Conservation (phyloP, 2,113 vertebrate genomes). For the Helogale parvula region DNA sequence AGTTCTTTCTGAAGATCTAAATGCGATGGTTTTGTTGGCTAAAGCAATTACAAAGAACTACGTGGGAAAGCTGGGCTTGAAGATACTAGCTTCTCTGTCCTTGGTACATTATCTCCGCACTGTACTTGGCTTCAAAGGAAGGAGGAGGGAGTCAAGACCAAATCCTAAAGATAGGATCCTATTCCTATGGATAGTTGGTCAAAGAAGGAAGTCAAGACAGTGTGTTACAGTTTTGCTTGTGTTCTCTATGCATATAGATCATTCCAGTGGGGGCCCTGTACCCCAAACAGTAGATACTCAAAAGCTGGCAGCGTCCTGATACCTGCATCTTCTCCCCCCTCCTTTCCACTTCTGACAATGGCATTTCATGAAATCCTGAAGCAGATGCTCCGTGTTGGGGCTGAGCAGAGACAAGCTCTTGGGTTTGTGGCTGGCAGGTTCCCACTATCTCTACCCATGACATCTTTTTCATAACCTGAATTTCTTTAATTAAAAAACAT, state of each 20-base stretch:
- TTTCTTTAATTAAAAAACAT: constrained; percentile 87
- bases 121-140: background rate
- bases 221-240: background rate
- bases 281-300: background rate
- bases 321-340: background rate
- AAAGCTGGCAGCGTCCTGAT: background rate
- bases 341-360: background rate
- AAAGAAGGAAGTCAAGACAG: background rate
- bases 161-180: background rate
- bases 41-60: background rate
- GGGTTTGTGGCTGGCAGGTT: constrained; percentile 20
- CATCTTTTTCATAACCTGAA: constrained; percentile 83
- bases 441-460: constrained; percentile 60
- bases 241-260: background rate
- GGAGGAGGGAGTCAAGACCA: background rate
- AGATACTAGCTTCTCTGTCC: background rate
- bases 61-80: background rate
- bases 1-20: background rate
- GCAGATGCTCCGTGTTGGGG: constrained; percentile 71
- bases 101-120: background rate
- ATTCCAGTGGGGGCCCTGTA: background rate
- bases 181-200: background rate
- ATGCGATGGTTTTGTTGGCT: background rate
- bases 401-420: constrained; percentile 19
- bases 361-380: constrained; percentile 62